Evolutionary conservation across 2,797 vertebrate genomes (phyloP).

Genomic region (Hemitrygon akajei): DNA sequence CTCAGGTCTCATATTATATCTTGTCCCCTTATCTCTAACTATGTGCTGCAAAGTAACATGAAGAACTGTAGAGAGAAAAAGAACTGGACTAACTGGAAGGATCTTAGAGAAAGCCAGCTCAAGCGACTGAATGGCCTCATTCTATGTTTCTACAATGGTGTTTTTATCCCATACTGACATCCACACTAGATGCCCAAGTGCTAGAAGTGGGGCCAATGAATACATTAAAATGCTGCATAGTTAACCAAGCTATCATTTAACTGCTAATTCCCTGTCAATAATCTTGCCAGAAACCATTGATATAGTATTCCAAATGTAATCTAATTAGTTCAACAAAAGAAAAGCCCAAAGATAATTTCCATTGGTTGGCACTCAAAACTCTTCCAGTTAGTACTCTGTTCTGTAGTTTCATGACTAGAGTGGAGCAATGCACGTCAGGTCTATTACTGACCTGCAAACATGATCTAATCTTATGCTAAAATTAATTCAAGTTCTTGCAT

Average conservation of each 20-base stretch:
- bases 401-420: not conserved
- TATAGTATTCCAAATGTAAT: too few relatives aligned
- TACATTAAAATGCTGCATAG: not conserved
- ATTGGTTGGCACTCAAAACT: not conserved
- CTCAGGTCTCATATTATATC: too few relatives aligned
- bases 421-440: not conserved
- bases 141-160: too few relatives aligned
- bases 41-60: too few relatives aligned
- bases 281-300: not conserved
- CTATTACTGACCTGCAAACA: not conserved
- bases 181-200: not conserved
- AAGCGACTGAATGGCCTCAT: too few relatives aligned
- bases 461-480: not conserved
- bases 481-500: not conserved
- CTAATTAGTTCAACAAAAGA: too few relatives aligned
- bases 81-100: too few relatives aligned
- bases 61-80: too few relatives aligned
- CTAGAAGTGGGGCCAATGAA: not conserved
- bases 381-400: not conserved
- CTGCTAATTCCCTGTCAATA: not conserved
- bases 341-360: not conserved
- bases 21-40: too few relatives aligned
- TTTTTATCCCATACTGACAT: not conserved
- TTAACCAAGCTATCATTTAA: not conserved
- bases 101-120: not conserved